Evolutionary conservation across 1,140 invertebrate species (phyloP).

Genomic region (Megathymus violae): DNA sequence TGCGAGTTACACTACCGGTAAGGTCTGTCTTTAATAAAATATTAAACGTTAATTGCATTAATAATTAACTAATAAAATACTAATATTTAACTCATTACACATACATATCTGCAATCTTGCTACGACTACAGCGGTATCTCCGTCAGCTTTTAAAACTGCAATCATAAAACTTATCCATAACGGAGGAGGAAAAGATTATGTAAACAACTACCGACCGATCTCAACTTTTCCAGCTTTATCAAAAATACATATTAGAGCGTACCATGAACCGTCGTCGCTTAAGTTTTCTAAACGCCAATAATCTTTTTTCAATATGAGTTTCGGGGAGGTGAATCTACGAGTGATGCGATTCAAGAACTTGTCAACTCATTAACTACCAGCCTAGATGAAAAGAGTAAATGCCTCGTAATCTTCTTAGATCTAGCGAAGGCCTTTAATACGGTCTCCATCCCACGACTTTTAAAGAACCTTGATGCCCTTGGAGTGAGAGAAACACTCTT

Average conservation of each 20-base stretch:
- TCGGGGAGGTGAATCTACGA: conserved; percentile 1
- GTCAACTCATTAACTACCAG: neutral
- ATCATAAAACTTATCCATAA: conserved; percentile 10
- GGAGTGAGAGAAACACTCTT: neutral
- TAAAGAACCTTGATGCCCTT: conserved; percentile 2
- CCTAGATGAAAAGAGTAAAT: conserved; percentile 20
- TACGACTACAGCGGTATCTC: neutral
- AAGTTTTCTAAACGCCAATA: neutral
- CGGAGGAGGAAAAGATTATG: neutral
- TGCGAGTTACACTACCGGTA: too few species aligned
- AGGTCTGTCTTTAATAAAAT: too few species aligned
- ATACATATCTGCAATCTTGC: conserved; percentile 1
- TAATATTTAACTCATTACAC: too few species aligned
- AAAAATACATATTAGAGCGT: conserved; percentile 4
- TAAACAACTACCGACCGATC: conserved; percentile 32
- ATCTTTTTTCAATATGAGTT: conserved; percentile 11
- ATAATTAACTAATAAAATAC: too few species aligned
- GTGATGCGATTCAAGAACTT: conserved; percentile 5
- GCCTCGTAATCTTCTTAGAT: conserved; percentile 30
- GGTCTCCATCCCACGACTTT: neutral
- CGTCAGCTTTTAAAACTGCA: conserved; percentile 6
- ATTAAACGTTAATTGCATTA: too few species aligned
- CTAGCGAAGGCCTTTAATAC: conserved; percentile 21
- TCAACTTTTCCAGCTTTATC: conserved; percentile 14
- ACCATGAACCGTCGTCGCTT: neutral